These are phyloP conservation scores for Crocidura indochinensis DNA, from an alignment of 2,797 vertebrate species.

Conservation along the genomic window DNA sequence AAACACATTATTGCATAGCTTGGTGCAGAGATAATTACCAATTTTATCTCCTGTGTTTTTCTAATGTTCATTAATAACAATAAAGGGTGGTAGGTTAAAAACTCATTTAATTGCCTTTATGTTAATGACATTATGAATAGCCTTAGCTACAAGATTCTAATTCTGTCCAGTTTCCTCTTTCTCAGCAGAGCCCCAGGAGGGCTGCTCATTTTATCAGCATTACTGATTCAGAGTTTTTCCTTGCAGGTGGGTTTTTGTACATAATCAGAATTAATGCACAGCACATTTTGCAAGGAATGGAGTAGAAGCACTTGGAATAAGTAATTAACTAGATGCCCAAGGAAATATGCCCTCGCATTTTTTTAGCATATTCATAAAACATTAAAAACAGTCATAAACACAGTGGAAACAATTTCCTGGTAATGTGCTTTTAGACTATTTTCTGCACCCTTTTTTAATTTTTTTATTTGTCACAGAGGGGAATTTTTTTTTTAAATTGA, in stretches of 20 bases:
- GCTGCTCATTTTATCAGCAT: constrained; percentile 97
- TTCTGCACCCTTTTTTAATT: constrained; percentile 83
- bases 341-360: constrained; percentile 91
- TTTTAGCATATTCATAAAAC: constrained; percentile 93
- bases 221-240: constrained; percentile 94
- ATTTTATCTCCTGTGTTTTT: constrained; percentile 96
- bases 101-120: constrained; percentile 99
- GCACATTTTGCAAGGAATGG: constrained; percentile 95
- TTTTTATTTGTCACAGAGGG: constrained; percentile 42
- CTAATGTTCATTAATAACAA: constrained; percentile 99
- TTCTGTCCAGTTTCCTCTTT: constrained; percentile 97
- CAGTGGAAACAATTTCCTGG: constrained; percentile 91
- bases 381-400: constrained; percentile 92
- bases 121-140: constrained; percentile 99
- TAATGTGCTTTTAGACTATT: constrained; percentile 90
- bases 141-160: constrained; percentile 95
- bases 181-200: constrained; percentile 95
- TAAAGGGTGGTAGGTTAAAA: constrained; percentile 99
- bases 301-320: constrained; percentile 95
- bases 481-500: constrained; percentile 71
- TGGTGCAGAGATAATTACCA: constrained; percentile 98
- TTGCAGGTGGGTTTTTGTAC: constrained; percentile 95
- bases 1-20: constrained; percentile 95
- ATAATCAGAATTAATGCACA: constrained; percentile 99
- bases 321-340: constrained; percentile 97